Evolutionary conservation across 2,797 vertebrate genomes (phyloP).

Genomic region (Poeciliopsis turneri): DNA sequence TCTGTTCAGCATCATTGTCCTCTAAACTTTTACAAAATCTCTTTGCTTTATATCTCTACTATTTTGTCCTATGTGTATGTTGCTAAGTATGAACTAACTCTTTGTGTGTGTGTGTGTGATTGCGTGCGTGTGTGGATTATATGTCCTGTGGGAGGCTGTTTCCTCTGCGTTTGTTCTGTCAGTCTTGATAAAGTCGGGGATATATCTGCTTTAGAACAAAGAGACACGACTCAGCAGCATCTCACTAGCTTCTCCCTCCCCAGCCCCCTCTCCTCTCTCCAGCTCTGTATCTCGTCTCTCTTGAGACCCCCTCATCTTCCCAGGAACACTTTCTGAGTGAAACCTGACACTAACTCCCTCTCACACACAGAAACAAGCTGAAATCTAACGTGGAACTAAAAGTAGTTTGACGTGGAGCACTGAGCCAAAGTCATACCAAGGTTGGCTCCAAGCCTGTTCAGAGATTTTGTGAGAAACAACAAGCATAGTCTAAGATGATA

Average conservation of each 20-base stretch:
- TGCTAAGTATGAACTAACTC: neutral
- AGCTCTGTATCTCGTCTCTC: constrained; percentile 46
- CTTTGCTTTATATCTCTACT: neutral
- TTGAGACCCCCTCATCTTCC: constrained; percentile 61
- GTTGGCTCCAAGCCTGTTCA: constrained; percentile 51
- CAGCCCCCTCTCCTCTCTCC: neutral
- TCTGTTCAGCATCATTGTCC: constrained; percentile 7
- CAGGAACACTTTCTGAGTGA: constrained; percentile 63
- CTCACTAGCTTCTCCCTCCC: constrained; percentile 45
- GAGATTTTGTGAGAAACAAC: constrained; percentile 40
- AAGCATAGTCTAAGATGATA: neutral
- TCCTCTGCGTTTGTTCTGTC: constrained; percentile 75
- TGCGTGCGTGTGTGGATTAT: constrained; percentile 56
- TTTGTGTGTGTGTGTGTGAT: neutral
- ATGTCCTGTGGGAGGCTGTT: constrained; percentile 74
- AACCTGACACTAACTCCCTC: constrained; percentile 42
- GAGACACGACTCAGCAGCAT: constrained; percentile 73
- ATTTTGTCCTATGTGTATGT: neutral
- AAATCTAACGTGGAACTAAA: constrained; percentile 46
- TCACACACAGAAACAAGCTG: constrained; percentile 23
- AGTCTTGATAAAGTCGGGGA: constrained; percentile 76
- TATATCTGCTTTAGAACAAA: constrained; percentile 78
- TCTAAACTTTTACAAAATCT: constrained; percentile 24
- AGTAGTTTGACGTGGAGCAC: constrained; percentile 44
- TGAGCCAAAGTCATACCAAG: constrained; percentile 67